Evolutionary conservation across 2,888 invertebrate species (phyloP), one percentile per base, ranked within the genome.

Genomic region (Erebia palarica): DNA sequence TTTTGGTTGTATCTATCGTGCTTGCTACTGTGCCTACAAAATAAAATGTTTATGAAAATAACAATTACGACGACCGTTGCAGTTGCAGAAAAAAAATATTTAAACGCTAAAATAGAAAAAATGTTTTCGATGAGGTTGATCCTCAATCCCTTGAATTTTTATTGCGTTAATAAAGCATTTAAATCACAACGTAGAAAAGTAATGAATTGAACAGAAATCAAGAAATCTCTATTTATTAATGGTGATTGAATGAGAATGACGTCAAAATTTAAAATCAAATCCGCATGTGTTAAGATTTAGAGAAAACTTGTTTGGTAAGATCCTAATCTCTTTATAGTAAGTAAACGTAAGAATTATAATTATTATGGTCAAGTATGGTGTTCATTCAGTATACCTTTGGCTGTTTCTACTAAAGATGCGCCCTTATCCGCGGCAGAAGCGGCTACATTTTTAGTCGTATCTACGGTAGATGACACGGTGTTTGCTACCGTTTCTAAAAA

Each of bases 1-100:
- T 84, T 77, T 85, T 87, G 18, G 86, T 84, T 11, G 85, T 84
- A 73, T 85, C 87, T 77, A 89, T 82, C 44, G 86, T 85, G 69
- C 78, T 84, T 59, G 83, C 74, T 73, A 87, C 82, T 2, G 85
- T 82, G 74, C 87, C 88, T 88, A 86, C 70, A 81, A 73, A 74
- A 72, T 60, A 53, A 68, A 69, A 70, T 71, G 36, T 72, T 65
- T 59, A 57, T 36, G 16, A 66, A 67, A 44, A 14, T 11, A 60
- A 16, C 44, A 4, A 42, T 60, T 7, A 5, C 7, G 36, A 7
- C 36, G 1, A 36, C 5, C 1, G 36, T 27, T 27, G 27, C 27
- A 27, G 27, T 27, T 27, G 27, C 27, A 27, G 36, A 36, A 36
- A 36, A 36, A 36, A 36, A 36, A 36, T 27, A 21, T 21, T 21